Evolutionary conservation across 1,140 invertebrate genomes (phyloP).

Genomic region (Diorhabda sublineata): DNA sequence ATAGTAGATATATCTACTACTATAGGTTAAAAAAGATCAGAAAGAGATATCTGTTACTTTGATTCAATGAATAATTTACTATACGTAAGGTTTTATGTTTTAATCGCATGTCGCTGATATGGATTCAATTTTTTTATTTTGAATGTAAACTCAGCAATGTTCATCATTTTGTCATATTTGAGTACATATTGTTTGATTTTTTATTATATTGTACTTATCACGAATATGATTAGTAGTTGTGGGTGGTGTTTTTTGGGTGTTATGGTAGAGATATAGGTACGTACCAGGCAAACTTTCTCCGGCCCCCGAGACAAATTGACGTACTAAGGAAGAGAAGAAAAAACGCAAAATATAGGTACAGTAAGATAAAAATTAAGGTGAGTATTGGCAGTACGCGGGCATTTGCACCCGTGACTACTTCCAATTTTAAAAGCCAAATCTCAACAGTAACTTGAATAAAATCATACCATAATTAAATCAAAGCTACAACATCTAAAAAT

Average conservation of each 20-base stretch:
- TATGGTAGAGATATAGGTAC: slow-evolving; percentile 50
- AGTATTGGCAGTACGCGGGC: slow-evolving; percentile 21
- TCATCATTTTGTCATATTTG: too few species aligned
- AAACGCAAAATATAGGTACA: slow-evolving; percentile 49
- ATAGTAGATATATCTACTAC: too few species aligned
- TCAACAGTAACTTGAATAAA: slow-evolving; percentile 43
- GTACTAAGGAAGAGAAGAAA: slow-evolving; percentile 63
- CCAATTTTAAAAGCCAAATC: slow-evolving; percentile 36
- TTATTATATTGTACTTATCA: background rate
- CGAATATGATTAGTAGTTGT: slow-evolving; percentile 33
- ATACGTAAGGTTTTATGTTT: too few species aligned
- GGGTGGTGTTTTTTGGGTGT: slow-evolving; percentile 45
- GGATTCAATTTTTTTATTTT: too few species aligned
- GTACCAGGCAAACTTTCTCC: slow-evolving; percentile 68
- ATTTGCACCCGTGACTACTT: slow-evolving; percentile 12
- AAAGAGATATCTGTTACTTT: too few species aligned
- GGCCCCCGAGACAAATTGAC: slow-evolving; percentile 67
- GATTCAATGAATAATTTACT: too few species aligned
- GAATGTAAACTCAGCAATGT: too few species aligned
- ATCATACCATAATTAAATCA: slow-evolving; percentile 42
- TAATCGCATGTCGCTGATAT: too few species aligned
- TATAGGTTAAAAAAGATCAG: too few species aligned
- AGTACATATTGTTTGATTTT: too few species aligned
- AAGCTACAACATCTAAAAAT: slow-evolving; percentile 43
- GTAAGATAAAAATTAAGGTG: slow-evolving; percentile 41